Conservation (phyloP, 2,888 invertebrate species). For the Anodontia alba region DNA sequence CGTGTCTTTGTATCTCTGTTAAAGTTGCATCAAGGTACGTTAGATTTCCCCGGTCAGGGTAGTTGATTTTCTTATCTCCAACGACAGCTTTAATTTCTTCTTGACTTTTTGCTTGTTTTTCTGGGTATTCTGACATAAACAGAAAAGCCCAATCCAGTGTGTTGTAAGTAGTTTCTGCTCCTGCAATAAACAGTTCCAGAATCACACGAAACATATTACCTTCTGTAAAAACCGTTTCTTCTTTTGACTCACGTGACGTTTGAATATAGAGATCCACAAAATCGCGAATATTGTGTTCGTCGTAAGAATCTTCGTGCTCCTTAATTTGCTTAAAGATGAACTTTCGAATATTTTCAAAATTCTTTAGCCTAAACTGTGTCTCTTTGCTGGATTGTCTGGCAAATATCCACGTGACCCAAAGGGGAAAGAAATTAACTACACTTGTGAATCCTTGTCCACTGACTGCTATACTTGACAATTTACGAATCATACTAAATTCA, state of each 20-base stretch:
- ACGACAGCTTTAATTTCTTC: background rate
- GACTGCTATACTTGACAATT: background rate
- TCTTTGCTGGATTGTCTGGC: background rate
- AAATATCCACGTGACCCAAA: background rate
- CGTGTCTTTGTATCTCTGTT: background rate
- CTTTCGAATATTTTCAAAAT: background rate
- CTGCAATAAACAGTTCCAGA: background rate
- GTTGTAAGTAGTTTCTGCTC: background rate
- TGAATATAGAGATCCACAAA: background rate
- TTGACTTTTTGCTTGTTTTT: background rate
- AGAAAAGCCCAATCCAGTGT: constrained; percentile 5
- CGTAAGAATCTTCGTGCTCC: background rate
- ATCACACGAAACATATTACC: background rate
- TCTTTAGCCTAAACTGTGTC: background rate
- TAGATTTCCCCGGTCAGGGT: background rate
- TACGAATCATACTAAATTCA: background rate
- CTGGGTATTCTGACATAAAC: background rate
- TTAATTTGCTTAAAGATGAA: background rate
- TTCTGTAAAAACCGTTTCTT: background rate
- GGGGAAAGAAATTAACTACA: background rate
- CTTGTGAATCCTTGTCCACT: background rate
- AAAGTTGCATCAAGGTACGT: background rate
- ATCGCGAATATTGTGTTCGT: background rate
- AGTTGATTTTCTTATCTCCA: background rate
- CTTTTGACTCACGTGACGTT: background rate